Evolutionary conservation across 1,140 invertebrate genomes (phyloP).

Genomic region (Lasioglossum albipes): DNA sequence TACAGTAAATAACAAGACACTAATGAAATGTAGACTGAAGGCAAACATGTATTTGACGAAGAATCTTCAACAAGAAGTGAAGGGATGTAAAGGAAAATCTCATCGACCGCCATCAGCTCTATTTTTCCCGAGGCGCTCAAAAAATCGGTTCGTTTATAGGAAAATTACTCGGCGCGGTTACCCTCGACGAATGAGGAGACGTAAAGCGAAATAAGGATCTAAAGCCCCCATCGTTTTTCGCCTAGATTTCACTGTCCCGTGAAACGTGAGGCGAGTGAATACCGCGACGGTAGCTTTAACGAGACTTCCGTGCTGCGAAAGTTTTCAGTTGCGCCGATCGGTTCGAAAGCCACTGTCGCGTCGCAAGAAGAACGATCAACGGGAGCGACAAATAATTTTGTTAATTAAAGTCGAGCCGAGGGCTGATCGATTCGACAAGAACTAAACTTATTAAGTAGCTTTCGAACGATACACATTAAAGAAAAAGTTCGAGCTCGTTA

Average conservation of each 20-base stretch:
- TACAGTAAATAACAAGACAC: no score
- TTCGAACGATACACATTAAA: background rate
- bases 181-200: background rate
- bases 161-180: constrained; percentile 2
- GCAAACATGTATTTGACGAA: no score
- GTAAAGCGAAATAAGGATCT: background rate
- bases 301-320: background rate
- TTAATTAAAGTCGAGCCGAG: background rate
- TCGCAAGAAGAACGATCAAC: background rate
- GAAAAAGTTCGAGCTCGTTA: background rate
- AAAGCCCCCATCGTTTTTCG: background rate
- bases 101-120: background rate
- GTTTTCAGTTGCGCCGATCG: background rate
- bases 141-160: constrained; percentile 1
- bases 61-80: no score
- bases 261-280: background rate
- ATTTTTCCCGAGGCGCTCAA: background rate
- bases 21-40: no score
- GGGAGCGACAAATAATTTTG: background rate
- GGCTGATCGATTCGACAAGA: background rate
- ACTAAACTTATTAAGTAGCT: background rate
- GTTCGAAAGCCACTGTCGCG: background rate
- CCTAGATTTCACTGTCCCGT: background rate
- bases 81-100: no score
- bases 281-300: background rate